Percentiles rank a stretch among this genome's conserved stretches.
Evolutionary conservation across 2,113 vertebrate species (phyloP).

Genomic region (Vulpes ferrilata): DNA sequence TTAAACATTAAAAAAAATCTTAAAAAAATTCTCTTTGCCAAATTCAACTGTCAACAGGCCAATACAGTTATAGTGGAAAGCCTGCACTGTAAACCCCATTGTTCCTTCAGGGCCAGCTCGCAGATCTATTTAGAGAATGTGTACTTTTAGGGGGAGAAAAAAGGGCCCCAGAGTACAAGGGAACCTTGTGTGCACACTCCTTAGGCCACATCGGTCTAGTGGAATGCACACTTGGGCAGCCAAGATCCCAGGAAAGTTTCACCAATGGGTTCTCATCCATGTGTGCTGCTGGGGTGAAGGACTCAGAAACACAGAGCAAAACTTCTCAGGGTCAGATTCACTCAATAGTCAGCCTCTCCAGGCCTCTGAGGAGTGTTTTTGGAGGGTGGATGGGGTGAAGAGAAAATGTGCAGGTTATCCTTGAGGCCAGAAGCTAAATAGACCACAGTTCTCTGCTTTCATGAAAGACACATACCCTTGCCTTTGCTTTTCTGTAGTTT

Average conservation of each 20-base stretch:
- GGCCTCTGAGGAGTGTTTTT: neutral
- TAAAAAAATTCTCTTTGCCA: slow-evolving; percentile 31
- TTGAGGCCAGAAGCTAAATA: neutral
- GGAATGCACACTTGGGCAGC: neutral
- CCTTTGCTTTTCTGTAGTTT: slow-evolving; percentile 39
- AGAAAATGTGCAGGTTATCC: neutral
- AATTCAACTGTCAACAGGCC: neutral
- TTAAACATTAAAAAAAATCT: neutral
- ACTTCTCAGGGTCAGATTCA: neutral
- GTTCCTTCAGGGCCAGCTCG: slow-evolving; percentile 11
- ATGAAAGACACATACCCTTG: neutral
- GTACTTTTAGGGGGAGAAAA: neutral
- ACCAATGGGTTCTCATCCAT: neutral
- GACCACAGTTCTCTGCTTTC: neutral
- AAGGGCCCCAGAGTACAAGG: neutral
- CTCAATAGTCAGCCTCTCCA: neutral
- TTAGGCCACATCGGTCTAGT: neutral
- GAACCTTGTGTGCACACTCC: neutral
- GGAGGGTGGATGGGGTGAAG: neutral
- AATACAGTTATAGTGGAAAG: slow-evolving; percentile 19
- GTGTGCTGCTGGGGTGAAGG: neutral
- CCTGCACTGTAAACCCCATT: neutral
- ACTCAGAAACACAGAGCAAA: neutral
- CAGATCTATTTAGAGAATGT: slow-evolving; percentile 66
- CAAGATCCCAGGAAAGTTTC: neutral